Conservation (phyloP, 2,797 vertebrate genomes). For the Urocyon cinereoargenteus region DNA sequence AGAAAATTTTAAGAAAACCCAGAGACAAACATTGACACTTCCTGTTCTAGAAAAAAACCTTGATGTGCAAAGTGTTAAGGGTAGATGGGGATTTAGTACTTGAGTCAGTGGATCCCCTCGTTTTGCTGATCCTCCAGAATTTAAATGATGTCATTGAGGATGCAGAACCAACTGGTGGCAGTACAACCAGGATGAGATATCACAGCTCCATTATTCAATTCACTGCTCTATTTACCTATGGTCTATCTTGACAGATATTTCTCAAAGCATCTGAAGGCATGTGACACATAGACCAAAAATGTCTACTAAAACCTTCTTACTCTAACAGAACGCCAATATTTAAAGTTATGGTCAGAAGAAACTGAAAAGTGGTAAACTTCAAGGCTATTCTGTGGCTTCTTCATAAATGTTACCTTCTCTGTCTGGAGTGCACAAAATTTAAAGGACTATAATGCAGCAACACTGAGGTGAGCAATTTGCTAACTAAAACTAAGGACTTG, state of each 20-base stretch:
- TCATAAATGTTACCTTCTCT: conserved; percentile 38
- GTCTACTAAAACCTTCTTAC: conserved; percentile 58
- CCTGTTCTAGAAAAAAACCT: not conserved
- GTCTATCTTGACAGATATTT: not conserved
- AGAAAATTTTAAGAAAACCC: not conserved
- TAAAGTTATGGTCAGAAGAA: conserved; percentile 45
- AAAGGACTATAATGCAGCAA: conserved; percentile 47
- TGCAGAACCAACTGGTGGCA: not conserved
- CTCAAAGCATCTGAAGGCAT: not conserved
- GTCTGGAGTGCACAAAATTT: not conserved
- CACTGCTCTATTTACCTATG: not conserved
- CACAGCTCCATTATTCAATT: not conserved
- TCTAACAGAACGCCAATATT: conserved; percentile 42
- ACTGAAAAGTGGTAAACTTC: conserved; percentile 1
- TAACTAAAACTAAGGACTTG: conserved; percentile 78
- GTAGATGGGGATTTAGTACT: conserved; percentile 65
- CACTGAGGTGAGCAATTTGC: conserved; percentile 54
- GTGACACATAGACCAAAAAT: conserved; percentile 30
- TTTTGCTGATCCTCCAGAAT: not conserved
- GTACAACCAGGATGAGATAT: not conserved
- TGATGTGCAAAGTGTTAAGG: not conserved
- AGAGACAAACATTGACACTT: not conserved
- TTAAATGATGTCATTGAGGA: not conserved
- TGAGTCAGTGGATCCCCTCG: not conserved
- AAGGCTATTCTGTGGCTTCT: conserved; percentile 44